Evolutionary conservation across 2,888 invertebrate genomes (phyloP), one percentile per base, ranked within the genome.

Genomic region (Calephelis perditalis): DNA sequence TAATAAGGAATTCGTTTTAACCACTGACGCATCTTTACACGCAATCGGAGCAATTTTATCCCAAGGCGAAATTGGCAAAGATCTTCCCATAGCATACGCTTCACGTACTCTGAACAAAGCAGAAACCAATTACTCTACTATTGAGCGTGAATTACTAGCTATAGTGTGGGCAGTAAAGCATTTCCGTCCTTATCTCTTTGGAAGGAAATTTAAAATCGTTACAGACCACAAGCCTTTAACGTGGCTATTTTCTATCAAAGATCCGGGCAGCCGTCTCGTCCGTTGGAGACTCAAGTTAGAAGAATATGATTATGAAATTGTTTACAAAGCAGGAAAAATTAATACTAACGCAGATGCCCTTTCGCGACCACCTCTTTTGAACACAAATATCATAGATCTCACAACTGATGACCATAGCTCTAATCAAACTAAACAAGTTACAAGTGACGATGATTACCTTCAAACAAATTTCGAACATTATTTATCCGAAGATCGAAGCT

Each of bases 331-430:
- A 6, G 73, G 71, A 8, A 71, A 69, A 65, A 60, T 46, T 44
- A 73, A 73, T 57, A 69, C 69, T 10, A 73, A 73, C 47, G 72
- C 71, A 4, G 71, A 73, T 52, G 73, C 73, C 43, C 63, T 72
- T 8, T 72, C 70, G 9, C 64, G 73, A 40, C 67, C 60, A 12
- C 67, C 68, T 15, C 54, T 70, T 7, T 12, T 63, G 6, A 63
- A 66, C 54, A 60, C 67, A 6, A 70, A 68, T 43, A 47, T 64
- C 40, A 59, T 62, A 8, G 62, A 69, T 40, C 54, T 59, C 6
- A 68, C 61, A 3, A 47, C 44, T 55, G 63, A 65, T 37, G 43
- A 64, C 54, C 37, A 55, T 15, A 59, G 46, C 57, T 35, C 57
- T 5, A 58, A 37, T 35, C 36, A 59, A 40, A 9, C 7, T 11